Evolutionary conservation across 1,140 invertebrate genomes (phyloP).

Genomic region (Brevipalpus yothersi): DNA sequence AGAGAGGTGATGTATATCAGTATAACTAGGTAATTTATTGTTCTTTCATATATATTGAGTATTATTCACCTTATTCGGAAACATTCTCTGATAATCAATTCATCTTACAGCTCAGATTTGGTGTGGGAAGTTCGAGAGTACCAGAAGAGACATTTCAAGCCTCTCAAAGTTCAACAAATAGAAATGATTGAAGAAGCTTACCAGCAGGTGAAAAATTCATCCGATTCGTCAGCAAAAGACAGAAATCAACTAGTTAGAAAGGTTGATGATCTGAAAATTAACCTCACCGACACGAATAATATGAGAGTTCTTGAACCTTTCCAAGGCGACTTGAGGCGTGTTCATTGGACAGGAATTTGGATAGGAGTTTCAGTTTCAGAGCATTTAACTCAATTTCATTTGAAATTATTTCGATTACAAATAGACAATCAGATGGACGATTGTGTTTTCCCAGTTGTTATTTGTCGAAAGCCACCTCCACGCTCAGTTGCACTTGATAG

Average conservation of each 20-base stretch:
- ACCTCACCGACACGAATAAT: background rate
- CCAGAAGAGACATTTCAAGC: conserved; percentile 37
- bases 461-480: conserved; percentile 74
- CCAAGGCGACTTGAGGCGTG: background rate
- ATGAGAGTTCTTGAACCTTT: background rate
- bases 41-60: too few species aligned
- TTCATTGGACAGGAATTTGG: conserved; percentile 2
- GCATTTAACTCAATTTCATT: conserved; percentile 11
- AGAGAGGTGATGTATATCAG: conserved; percentile 70
- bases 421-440: conserved; percentile 78
- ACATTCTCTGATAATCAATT: too few species aligned
- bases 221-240: background rate
- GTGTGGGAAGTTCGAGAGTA: conserved; percentile 68
- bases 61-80: background rate
- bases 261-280: background rate
- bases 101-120: conserved; percentile 40
- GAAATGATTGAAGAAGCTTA: conserved; percentile 29
- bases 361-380: background rate
- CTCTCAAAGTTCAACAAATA: conserved; percentile 30
- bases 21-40: conserved; percentile 30
- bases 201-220: conserved; percentile 32
- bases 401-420: conserved; percentile 21
- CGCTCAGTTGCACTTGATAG: conserved; percentile 53
- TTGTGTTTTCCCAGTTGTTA: conserved; percentile 73
- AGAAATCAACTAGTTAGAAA: background rate